A percentile compares a stretch with the other conserved stretches of the same genome.
phyloP scores from a whole-genome alignment of 2,113 vertebrate species.

The Chaetodon auriga region DNA sequence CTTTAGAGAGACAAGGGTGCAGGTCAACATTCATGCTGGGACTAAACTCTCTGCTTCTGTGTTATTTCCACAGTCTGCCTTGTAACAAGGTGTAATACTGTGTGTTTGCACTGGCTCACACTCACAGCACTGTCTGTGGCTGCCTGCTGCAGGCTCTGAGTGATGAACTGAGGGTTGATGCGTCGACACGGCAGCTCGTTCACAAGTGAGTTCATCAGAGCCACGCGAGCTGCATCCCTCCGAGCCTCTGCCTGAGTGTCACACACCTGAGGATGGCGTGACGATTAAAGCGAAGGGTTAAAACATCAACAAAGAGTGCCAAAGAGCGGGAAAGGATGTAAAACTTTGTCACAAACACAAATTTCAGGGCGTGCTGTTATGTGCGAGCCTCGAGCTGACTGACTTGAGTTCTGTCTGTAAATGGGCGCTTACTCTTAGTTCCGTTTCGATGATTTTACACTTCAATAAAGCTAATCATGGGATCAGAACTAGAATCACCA shows the following conservation, averaged over 20 bases:
- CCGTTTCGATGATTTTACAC: slow-evolving; percentile 54
- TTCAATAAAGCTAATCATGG: slow-evolving; percentile 61
- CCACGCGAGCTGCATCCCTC: slow-evolving; percentile 91
- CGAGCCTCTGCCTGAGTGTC: slow-evolving; percentile 91
- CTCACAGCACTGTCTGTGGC: slow-evolving; percentile 87
- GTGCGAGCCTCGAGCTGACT: not conserved
- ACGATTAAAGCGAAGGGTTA: not conserved
- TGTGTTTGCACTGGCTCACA: slow-evolving; percentile 31
- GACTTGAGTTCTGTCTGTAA: not conserved
- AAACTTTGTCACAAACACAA: not conserved
- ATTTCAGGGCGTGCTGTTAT: not conserved
- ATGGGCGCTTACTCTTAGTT: not conserved
- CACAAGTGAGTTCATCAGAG: slow-evolving; percentile 93
- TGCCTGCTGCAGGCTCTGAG: slow-evolving; percentile 88
- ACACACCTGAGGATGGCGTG: slow-evolving; percentile 82
- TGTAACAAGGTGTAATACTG: not conserved
- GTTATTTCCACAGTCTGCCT: slow-evolving; percentile 11
- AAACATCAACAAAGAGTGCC: not conserved
- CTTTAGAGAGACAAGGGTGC: slow-evolving; percentile 73
- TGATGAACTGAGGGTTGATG: slow-evolving; percentile 90
- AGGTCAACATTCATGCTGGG: slow-evolving; percentile 20
- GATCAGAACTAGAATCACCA: slow-evolving; percentile 66
- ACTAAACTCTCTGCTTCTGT: not conserved
- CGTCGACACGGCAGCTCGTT: slow-evolving; percentile 90
- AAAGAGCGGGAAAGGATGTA: no score